Conservation (phyloP, 2,113 vertebrate genomes). For the Platanista minor region DNA sequence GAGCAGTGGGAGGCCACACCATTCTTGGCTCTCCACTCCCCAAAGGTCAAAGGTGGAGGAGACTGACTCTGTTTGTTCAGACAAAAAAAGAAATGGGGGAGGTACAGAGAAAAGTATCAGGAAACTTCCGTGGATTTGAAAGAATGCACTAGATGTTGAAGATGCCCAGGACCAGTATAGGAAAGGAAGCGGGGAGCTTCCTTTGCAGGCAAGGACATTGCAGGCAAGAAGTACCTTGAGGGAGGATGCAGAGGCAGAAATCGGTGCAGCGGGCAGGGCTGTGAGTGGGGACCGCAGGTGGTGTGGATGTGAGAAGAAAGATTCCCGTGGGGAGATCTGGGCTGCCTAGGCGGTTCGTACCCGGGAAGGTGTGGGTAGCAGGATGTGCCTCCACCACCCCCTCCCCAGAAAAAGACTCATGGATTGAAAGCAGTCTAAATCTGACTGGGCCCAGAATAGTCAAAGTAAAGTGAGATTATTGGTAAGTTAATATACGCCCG, state of each 20-base stretch:
- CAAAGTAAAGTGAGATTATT: background rate
- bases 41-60: background rate
- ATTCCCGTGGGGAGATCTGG: fast-evolving
- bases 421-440: background rate
- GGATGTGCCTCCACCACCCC: background rate
- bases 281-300: fast-evolving
- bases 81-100: background rate
- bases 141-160: background rate
- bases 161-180: background rate
- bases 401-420: background rate
- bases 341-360: background rate
- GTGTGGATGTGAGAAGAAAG: background rate
- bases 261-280: too few species aligned
- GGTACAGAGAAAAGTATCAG: background rate
- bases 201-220: too few species aligned
- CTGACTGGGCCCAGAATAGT: background rate
- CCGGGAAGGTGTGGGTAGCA: background rate
- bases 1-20: background rate
- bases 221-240: background rate
- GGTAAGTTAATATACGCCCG: background rate
- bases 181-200: background rate
- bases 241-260: background rate
- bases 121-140: background rate
- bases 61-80: background rate
- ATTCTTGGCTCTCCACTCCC: background rate